These are phyloP conservation scores for Chymomyza amoena DNA, from an alignment of 2,888 invertebrate species.

Conservation along the genomic window DNA sequence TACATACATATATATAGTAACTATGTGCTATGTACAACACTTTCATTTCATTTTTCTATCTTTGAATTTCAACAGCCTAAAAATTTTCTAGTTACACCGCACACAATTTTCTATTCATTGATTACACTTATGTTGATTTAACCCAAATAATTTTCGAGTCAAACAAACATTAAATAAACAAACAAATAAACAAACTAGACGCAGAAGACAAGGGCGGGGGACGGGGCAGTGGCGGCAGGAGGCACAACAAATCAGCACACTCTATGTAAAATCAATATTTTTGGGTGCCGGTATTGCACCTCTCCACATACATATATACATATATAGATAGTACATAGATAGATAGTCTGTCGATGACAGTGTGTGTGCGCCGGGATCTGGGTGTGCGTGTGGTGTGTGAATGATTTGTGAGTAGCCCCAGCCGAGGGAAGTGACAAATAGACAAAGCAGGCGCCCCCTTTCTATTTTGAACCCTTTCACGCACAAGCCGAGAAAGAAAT, in stretches of 20 bases:
- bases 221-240: background rate
- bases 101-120: constrained; percentile 54
- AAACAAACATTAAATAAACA: constrained; percentile 70
- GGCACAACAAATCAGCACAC: constrained; percentile 54
- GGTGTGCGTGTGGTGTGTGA: background rate
- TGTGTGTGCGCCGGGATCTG: background rate
- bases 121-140: constrained; percentile 63
- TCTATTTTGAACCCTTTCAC: constrained; percentile 10
- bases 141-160: constrained; percentile 70
- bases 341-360: background rate
- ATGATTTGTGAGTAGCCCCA: background rate
- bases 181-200: constrained; percentile 42
- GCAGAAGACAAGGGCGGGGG: background rate
- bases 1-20: constrained; percentile 5
- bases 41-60: background rate
- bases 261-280: constrained; percentile 54
- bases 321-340: background rate
- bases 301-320: no score
- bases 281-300: constrained; percentile 4
- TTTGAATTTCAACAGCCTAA: background rate
- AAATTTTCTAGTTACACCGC: background rate
- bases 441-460: background rate
- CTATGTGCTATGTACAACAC: background rate
- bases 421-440: background rate
- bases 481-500: background rate